Base-by-base conservation (phyloP, 2,797 vertebrate genomes). In the Hirundo rustica region DNA sequence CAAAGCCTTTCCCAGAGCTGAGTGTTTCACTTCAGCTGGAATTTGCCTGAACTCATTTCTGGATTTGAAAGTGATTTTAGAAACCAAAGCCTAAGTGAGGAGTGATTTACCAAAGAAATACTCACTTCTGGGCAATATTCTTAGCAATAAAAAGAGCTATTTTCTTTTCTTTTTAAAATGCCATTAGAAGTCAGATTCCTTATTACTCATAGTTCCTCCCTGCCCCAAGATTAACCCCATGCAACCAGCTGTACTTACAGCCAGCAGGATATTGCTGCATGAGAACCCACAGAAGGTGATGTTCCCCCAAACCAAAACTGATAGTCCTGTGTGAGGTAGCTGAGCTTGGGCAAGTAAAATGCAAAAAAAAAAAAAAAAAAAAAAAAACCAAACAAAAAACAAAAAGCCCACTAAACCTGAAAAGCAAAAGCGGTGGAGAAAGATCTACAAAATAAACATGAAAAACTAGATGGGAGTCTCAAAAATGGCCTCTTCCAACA, bases 1-100 rank as follows among this genome's bases (percentile, higher is more conserved):
- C 94, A 96, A 92, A 96, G 77, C 77, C 71, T 94, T 89, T 94
- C 51, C 92, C 89, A 94, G 60, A 81, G 79, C 89, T 78, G 87
- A 91, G 87, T 95, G 91, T 94, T 92, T 95, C 89, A 89, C 76
- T 94, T 96, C 91, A 89, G 85, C 75, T 75, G 87, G 95, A 92
- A 95, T 96, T 94, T 96, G 87, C 79, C 79, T 91, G 93, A 94
- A 95, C 94, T 94, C 85, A 81, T 90, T 96, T 88, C 82, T 92
- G 95, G 94, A 94, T 96, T 97, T 96, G 85, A 93, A 94, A 95
- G 76, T 67, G 82, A 79, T 96, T 93, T 96, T 60, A 88, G 89
- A 94, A 96, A 95, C 92, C 78, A 92, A 96, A 95, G 82, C 64
- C 89, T 81, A 81, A 92, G 81, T 86, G 82, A 36, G 58, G 72